Conservation (phyloP, 1,140 invertebrate genomes). For the Hermetia illucens region DNA sequence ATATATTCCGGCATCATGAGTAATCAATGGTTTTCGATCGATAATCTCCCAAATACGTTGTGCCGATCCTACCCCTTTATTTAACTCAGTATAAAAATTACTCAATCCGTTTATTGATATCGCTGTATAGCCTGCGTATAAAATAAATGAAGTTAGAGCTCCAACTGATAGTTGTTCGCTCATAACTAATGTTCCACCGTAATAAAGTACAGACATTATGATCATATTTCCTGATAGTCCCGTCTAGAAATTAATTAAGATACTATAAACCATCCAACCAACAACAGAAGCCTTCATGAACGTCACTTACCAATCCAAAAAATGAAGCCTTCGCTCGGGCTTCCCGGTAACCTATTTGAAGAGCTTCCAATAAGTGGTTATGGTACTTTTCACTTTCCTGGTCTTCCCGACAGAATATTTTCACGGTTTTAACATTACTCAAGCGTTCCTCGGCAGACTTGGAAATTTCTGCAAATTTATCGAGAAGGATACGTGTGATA, state of each 20-base stretch:
- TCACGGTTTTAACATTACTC: conserved; percentile 86
- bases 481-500: conserved; percentile 72
- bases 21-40: conserved; percentile 64
- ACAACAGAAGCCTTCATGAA: conserved; percentile 4
- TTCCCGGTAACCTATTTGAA: conserved; percentile 74
- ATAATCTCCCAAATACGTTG: conserved; percentile 79
- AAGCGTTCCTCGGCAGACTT: conserved; percentile 86
- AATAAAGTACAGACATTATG: conserved; percentile 84
- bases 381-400: conserved; percentile 60
- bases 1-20: conserved; percentile 39
- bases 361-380: conserved; percentile 53
- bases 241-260: conserved; percentile 44
- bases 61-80: conserved; percentile 84
- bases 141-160: conserved; percentile 74
- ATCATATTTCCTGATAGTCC: conserved; percentile 87
- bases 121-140: conserved; percentile 87
- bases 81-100: conserved; percentile 85
- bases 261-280: conserved; percentile 4
- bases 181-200: conserved; percentile 79
- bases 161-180: conserved; percentile 74
- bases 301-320: conserved; percentile 67
- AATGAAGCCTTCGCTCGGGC: conserved; percentile 75
- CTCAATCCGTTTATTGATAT: conserved; percentile 75
- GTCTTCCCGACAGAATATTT: conserved; percentile 77
- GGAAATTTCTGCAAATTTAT: conserved; percentile 67